These are phyloP conservation scores for Kuschelorhynchus macadamiae DNA, from an alignment of 2,888 invertebrate species.

Conservation along the genomic window DNA sequence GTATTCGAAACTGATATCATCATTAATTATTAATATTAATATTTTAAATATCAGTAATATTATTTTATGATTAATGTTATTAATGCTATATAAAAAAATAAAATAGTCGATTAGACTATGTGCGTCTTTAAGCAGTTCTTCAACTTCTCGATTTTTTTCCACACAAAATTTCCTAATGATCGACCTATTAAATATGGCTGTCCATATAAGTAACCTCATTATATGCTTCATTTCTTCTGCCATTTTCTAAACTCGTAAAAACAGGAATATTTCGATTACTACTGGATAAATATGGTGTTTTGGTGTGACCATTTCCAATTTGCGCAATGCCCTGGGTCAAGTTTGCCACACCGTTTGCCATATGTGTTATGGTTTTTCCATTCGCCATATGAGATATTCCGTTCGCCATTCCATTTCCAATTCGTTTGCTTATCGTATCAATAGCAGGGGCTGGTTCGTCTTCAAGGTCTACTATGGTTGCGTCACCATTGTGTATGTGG, in stretches of 20 bases:
- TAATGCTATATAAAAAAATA: too few relatives aligned
- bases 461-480: constrained; percentile 62
- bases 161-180: neutral
- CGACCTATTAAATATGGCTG: constrained; percentile 61
- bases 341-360: constrained; percentile 61
- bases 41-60: too few relatives aligned
- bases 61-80: too few relatives aligned
- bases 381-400: constrained; percentile 6
- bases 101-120: too few relatives aligned
- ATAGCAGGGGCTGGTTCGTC: constrained; percentile 60
- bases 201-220: constrained; percentile 64
- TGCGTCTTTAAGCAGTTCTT: too few relatives aligned
- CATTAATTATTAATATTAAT: too few relatives aligned
- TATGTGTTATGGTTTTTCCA: constrained; percentile 52
- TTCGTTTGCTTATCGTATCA: constrained; percentile 63
- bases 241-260: constrained; percentile 53
- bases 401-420: constrained; percentile 53
- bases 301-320: constrained; percentile 61
- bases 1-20: too few relatives aligned
- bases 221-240: constrained; percentile 52
- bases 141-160: constrained; percentile 3
- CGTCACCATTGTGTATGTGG: constrained; percentile 56
- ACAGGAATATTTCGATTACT: constrained; percentile 57
- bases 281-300: constrained; percentile 67
- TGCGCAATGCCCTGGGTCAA: constrained; percentile 30